A percentile compares a stretch with the other conserved stretches of the same genome.
phyloP scores from a whole-genome alignment of 2,113 vertebrate species.

The Oryzias javanicus region DNA sequence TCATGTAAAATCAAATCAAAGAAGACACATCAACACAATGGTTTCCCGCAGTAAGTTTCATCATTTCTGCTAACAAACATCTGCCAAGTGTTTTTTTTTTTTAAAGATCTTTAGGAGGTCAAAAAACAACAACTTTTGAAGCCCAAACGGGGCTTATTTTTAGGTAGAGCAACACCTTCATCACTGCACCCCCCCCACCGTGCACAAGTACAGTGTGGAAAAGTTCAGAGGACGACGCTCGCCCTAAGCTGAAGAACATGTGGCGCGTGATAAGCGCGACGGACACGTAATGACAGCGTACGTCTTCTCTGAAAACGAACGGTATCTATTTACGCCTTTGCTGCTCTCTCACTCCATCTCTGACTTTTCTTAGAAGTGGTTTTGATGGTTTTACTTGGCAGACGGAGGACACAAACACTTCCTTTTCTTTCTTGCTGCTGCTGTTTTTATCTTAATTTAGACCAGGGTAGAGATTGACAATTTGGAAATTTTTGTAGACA shows the following conservation, averaged over 20 bases:
- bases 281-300: conserved; percentile 58
- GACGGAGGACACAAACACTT: conserved; percentile 36
- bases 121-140: not conserved
- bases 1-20: too few species aligned
- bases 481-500: conserved; percentile 10
- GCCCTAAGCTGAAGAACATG: conserved; percentile 32
- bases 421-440: conserved; percentile 4
- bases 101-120: not conserved
- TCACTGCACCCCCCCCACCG: not conserved
- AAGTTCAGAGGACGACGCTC: conserved; percentile 27
- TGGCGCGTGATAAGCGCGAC: conserved; percentile 42
- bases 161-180: not conserved
- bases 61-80: too few species aligned
- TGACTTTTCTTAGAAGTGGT: conserved; percentile 53
- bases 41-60: too few species aligned
- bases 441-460: conserved; percentile 33
- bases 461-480: conserved; percentile 21
- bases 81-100: not conserved
- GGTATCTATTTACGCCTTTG: conserved; percentile 39
- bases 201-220: conserved; percentile 11
- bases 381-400: conserved; percentile 31
- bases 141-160: conserved; percentile 1
- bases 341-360: conserved; percentile 20
- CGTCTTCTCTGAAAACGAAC: conserved; percentile 46
- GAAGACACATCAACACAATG: too few species aligned